These are phyloP conservation scores for Zootoca vivipara DNA, from an alignment of 2,113 vertebrate genomes.

Conservation along the genomic window DNA sequence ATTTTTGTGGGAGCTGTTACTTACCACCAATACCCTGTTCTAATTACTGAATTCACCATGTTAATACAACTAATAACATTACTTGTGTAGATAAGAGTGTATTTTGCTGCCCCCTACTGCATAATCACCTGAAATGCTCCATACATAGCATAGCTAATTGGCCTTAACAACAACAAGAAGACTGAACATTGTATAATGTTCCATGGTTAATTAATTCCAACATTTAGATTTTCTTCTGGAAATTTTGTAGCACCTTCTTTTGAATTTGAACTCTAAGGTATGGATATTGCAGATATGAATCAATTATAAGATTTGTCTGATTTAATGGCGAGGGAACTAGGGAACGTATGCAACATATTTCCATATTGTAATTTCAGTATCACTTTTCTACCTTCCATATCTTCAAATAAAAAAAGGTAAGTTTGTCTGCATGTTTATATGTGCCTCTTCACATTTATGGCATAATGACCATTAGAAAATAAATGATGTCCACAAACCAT, in stretches of 20 bases:
- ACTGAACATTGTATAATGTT: background rate
- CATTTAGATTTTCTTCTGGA: background rate
- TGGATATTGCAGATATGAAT: background rate
- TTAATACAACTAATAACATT: constrained; percentile 9
- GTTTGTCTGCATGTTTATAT: background rate
- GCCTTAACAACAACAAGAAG: background rate
- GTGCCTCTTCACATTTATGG: background rate
- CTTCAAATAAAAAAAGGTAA: background rate
- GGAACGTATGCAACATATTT: background rate
- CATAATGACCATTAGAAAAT: background rate
- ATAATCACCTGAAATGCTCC: background rate
- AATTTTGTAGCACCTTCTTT: background rate
- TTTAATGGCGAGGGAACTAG: background rate
- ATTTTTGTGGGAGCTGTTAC: constrained; percentile 40
- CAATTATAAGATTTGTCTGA: background rate
- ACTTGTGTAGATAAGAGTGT: background rate
- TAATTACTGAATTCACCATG: constrained; percentile 48
- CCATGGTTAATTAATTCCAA: accelerated
- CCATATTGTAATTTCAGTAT: background rate
- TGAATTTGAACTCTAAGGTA: background rate
- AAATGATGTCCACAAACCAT: background rate
- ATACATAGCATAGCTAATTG: background rate
- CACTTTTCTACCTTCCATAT: background rate
- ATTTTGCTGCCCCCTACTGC: constrained; percentile 57
- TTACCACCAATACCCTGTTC: background rate